These are phyloP conservation scores for Reticulitermes speratus DNA, from an alignment of 1,140 invertebrate species.

Conservation along the genomic window DNA sequence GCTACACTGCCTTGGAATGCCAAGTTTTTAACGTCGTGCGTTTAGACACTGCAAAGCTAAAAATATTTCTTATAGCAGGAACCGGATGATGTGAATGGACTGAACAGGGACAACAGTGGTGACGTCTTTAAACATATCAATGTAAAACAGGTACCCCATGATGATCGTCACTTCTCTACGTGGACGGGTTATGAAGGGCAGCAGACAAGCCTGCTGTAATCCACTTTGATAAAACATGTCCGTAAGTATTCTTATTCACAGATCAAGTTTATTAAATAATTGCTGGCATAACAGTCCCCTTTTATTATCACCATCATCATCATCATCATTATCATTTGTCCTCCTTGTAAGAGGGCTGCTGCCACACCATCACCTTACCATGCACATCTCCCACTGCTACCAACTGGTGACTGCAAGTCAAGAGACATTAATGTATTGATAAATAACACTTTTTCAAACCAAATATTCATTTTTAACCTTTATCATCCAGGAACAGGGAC, in stretches of 20 bases:
- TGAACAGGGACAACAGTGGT: not conserved
- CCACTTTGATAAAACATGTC: not conserved
- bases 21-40: too few species aligned
- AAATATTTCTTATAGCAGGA: not conserved
- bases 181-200: not conserved
- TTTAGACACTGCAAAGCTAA: too few species aligned
- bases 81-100: not conserved
- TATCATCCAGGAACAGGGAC: too few species aligned
- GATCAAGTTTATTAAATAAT: not conserved
- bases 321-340: not conserved
- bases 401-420: not conserved
- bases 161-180: not conserved
- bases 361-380: not conserved
- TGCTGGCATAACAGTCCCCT: not conserved
- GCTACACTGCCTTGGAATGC: too few species aligned
- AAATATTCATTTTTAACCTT: too few species aligned
- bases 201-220: not conserved
- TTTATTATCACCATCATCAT: not conserved
- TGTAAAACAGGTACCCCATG: not conserved
- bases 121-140: not conserved
- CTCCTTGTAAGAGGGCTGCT: not conserved
- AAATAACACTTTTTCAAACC: too few species aligned
- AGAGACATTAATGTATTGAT: not conserved
- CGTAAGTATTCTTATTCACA: not conserved
- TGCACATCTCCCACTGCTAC: not conserved